A percentile compares a stretch with the other conserved stretches of the same genome.
Evolutionary conservation across 1,140 invertebrate genomes (phyloP).

Genomic region (Batillaria attramentaria): DNA sequence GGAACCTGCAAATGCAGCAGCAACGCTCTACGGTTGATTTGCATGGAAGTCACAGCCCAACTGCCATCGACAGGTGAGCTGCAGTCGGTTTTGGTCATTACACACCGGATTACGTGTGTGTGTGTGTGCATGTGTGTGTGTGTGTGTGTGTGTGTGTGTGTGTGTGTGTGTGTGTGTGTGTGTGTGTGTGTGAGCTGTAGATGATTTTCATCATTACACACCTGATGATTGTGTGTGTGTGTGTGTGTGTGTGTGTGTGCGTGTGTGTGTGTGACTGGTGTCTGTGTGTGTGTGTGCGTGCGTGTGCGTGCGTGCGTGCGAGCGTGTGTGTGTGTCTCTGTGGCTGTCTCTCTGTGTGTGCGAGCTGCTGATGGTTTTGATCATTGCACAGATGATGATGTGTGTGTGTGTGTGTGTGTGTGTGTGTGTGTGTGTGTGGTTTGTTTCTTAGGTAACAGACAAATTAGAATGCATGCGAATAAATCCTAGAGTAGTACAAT

Average conservation of each 20-base stretch:
- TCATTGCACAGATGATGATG: too few relatives aligned
- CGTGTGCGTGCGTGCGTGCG: too few relatives aligned
- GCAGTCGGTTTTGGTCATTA: not conserved
- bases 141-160: constrained; percentile 24
- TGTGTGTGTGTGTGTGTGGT: too few relatives aligned
- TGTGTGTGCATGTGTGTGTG: constrained; percentile 7
- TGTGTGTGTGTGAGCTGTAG: constrained; percentile 10
- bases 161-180: constrained; percentile 27
- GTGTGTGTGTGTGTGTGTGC: constrained; percentile 23
- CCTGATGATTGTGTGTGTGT: constrained; percentile 21
- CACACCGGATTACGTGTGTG: constrained; percentile 14
- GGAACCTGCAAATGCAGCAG: not conserved
- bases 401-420: too few relatives aligned
- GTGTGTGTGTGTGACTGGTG: constrained; percentile 19
- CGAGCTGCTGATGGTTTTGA: too few relatives aligned
- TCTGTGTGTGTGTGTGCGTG: not conserved
- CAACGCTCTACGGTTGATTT: not conserved
- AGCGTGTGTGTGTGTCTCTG: too few relatives aligned
- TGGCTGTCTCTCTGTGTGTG: too few relatives aligned
- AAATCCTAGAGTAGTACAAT: too few relatives aligned
- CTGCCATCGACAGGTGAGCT: constrained; percentile 20
- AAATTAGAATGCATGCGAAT: too few relatives aligned
- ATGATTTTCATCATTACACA: not conserved
- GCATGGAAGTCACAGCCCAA: not conserved
- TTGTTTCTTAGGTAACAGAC: too few relatives aligned